Base-by-base conservation (phyloP, 2,113 vertebrate species). In the Calyptomena viridis region DNA sequence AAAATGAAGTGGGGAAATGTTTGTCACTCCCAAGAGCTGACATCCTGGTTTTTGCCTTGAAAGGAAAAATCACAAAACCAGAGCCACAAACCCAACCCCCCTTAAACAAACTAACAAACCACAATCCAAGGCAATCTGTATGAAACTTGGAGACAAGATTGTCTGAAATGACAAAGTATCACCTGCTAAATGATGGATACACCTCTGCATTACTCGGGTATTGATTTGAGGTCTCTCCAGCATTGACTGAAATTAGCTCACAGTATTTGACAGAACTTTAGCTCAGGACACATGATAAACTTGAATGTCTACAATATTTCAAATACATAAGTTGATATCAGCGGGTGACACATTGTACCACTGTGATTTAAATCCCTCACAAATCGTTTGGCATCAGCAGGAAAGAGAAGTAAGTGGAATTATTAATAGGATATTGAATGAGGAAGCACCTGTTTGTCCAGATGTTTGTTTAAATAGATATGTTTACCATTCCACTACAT, bases 281-380 rank as follows among this genome's bases (percentile, higher is more conserved):
- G 42, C 63, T 89, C 10, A 16, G 75, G 80, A 74, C 37, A 28
- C 49, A 33, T 1, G 1, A 64, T 35, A 37, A 84, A 72, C 49
- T 85, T n/a, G 33, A 76, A 78, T 67, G 27, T 18, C 31, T 77
- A 18, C 37, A 64, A 40, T 94, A 62, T 66, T 76, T 81, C 67
- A 77, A 31, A 91, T 27, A 55, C 2, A 0, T 76, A 80, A 74
- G 60, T 80, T 96, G 66, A 35, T 92, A 90, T 73, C 84, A 90
- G 87, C 86, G 84, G 77, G 80, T 95, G 86, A 94, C 62, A 55
- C 52, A 86, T 93, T 14, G 85, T 60, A 71, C 78, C 52, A 60
- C 79, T 91, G 93, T 79, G 81, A 80, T 89, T 90, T 95, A 92
- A 95, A 93, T 88, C 87, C 80, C 87, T 93, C 84, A 93, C 72